Percentiles rank a stretch among this genome's conserved stretches.
Conservation (phyloP, 2,797 vertebrate genomes). For the Ctenopoma kingsleyae region DNA sequence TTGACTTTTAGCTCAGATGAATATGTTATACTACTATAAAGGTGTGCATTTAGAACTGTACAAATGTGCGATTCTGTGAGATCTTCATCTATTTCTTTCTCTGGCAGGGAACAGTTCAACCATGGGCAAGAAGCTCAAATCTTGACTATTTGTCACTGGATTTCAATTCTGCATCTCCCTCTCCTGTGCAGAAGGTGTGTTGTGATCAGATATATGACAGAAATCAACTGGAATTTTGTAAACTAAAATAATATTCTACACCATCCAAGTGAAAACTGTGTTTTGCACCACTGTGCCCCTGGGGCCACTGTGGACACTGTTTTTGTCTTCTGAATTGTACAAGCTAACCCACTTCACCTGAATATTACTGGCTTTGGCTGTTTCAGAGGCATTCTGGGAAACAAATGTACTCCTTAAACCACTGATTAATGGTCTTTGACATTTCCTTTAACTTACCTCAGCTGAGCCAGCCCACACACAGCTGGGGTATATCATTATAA, state of each 20-base stretch:
- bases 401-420: neutral
- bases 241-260: too few relatives aligned
- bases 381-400: neutral
- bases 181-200: conserved; percentile 93
- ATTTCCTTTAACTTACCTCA: neutral
- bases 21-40: neutral
- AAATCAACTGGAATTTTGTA: neutral
- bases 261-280: too few relatives aligned
- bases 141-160: conserved; percentile 97
- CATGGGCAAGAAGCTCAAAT: conserved; percentile 87
- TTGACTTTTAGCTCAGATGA: neutral
- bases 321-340: neutral
- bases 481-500: neutral
- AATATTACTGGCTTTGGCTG: neutral
- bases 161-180: conserved; percentile 94
- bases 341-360: neutral
- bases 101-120: conserved; percentile 81
- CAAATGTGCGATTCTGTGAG: neutral
- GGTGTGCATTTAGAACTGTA: too few relatives aligned
- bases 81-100: conserved; percentile 34
- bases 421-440: neutral
- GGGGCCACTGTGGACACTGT: neutral
- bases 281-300: neutral
- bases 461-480: conserved; percentile 5
- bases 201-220: neutral